Evolutionary conservation across 2,797 vertebrate genomes (phyloP).

Genomic region (Semotilus atromaculatus): DNA sequence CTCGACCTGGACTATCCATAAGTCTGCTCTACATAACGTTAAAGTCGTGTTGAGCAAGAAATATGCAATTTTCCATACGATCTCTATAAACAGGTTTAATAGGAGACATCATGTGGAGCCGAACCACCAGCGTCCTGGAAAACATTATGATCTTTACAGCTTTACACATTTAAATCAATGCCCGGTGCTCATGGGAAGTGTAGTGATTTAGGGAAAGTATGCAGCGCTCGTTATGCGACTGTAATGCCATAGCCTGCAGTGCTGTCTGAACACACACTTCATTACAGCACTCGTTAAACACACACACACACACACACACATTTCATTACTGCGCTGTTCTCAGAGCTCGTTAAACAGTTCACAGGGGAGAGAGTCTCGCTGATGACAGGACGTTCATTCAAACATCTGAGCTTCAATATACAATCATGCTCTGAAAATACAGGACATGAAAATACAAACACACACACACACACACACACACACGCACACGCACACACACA

Average conservation of each 20-base stretch:
- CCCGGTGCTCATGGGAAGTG: constrained; percentile 68
- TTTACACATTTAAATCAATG: too few species aligned
- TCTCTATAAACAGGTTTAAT: not conserved
- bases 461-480: too few species aligned
- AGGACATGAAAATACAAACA: too few species aligned
- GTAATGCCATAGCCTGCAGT: constrained; percentile 64
- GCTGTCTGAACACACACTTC: constrained; percentile 55
- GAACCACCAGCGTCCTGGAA: not conserved
- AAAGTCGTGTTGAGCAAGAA: not conserved
- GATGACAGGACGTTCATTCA: constrained; percentile 62
- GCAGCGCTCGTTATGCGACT: constrained; percentile 68
- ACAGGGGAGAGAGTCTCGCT: constrained; percentile 57
- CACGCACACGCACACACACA: too few species aligned
- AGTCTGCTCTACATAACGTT: not conserved
- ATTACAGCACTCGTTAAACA: constrained; percentile 60
- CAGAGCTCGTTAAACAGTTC: constrained; percentile 62
- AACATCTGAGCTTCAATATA: not conserved
- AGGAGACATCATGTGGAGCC: not conserved
- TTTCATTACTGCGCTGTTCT: constrained; percentile 70
- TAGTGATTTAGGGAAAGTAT: constrained; percentile 76
- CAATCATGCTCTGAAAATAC: not conserved
- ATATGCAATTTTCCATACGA: not conserved
- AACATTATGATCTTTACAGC: not conserved
- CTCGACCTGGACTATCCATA: not conserved
- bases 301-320: too few species aligned